Conservation (phyloP, 2,888 invertebrate species). For the Doris montereyensis region DNA sequence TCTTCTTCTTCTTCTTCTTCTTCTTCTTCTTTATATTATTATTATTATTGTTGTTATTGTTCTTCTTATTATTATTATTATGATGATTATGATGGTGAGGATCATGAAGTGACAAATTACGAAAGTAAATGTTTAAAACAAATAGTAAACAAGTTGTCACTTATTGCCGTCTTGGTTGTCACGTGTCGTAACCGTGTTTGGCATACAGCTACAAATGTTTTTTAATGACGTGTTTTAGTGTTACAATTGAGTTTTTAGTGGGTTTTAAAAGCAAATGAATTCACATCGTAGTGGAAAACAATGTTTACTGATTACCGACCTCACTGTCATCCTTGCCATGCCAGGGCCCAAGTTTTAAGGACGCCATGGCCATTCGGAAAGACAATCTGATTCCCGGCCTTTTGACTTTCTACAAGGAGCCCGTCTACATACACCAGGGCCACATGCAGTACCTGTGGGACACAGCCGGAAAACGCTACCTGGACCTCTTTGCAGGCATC, state of each 20-base stretch:
- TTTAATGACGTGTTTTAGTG: too few relatives aligned
- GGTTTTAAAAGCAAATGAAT: background rate
- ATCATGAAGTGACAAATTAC: too few relatives aligned
- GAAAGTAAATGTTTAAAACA: too few relatives aligned
- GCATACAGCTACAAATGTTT: too few relatives aligned
- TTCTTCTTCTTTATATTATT: background rate
- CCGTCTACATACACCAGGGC: slow-evolving; percentile 86
- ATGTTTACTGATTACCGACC: too few relatives aligned
- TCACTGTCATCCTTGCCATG: too few relatives aligned
- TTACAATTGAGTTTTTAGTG: too few relatives aligned
- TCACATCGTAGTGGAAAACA: background rate
- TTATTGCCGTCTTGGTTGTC: too few relatives aligned
- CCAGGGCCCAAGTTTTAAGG: slow-evolving; percentile 69
- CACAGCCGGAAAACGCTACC: slow-evolving; percentile 86
- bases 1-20: background rate
- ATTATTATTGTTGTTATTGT: background rate
- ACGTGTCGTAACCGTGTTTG: too few relatives aligned
- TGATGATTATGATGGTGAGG: too few relatives aligned
- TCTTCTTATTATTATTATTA: background rate
- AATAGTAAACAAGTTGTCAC: too few relatives aligned
- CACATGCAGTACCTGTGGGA: slow-evolving; percentile 95
- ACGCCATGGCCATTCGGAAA: slow-evolving; percentile 74
- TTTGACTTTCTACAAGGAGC: slow-evolving; percentile 82
- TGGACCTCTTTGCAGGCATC: slow-evolving; percentile 97
- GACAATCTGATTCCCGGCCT: slow-evolving; percentile 80